phyloP scores from a whole-genome alignment of 2,797 vertebrate species.

The Okamejei kenojei region DNA sequence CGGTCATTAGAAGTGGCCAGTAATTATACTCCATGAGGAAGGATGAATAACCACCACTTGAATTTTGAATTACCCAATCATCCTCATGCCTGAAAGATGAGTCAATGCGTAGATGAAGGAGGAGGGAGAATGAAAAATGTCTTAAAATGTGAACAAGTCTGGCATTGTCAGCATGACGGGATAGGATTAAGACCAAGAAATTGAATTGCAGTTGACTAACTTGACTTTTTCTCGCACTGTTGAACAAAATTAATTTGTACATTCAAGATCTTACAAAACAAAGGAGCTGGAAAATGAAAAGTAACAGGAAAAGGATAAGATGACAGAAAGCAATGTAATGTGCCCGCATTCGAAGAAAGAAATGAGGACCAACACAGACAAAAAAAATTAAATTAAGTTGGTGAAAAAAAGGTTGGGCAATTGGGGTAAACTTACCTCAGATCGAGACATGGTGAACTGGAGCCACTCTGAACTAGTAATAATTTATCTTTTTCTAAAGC shows the following conservation, averaged over 20 bases:
- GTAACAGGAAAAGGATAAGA: background rate
- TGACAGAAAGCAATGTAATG: background rate
- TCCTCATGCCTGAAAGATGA: background rate
- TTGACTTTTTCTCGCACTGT: background rate
- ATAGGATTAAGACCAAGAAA: background rate
- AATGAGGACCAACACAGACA: background rate
- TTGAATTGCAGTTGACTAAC: background rate
- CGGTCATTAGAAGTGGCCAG: background rate
- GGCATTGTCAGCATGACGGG: background rate
- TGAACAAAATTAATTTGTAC: background rate
- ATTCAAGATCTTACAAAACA: background rate
- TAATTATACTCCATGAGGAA: background rate
- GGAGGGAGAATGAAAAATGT: background rate
- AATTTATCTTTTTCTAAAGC: slow-evolving; percentile 74
- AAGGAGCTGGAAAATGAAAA: background rate
- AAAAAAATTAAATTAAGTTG: background rate
- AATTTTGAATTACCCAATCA: background rate
- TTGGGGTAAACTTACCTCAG: slow-evolving; percentile 66
- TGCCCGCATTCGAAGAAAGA: background rate
- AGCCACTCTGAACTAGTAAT: slow-evolving; percentile 81
- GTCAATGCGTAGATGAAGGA: background rate
- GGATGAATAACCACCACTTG: background rate
- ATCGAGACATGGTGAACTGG: slow-evolving; percentile 91
- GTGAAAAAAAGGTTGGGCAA: background rate
- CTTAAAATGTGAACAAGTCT: background rate